phyloP scores from a whole-genome alignment of 2,888 invertebrate species.

The Melanchra persicariae region DNA sequence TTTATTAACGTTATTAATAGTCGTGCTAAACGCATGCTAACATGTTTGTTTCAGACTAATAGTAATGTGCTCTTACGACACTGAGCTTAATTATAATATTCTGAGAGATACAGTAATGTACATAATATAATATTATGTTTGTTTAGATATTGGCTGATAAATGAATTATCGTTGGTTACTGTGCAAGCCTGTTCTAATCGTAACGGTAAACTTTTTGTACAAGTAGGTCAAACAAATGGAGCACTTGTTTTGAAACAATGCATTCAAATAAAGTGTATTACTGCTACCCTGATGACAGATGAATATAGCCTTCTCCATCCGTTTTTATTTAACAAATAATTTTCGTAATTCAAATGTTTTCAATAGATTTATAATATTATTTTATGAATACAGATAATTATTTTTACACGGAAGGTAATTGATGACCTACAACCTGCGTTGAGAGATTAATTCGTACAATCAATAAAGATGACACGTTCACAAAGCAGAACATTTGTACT shows the following conservation, averaged over 20 bases:
- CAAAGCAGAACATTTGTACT: conserved; percentile 41
- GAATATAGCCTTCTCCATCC: background rate
- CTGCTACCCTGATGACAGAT: conserved; percentile 1
- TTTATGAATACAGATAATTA: conserved; percentile 33
- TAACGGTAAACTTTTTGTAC: conserved; percentile 31
- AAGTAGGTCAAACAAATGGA: conserved; percentile 46
- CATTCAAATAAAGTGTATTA: conserved; percentile 13
- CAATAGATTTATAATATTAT: conserved; percentile 25
- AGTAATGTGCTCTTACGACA: conserved; percentile 53
- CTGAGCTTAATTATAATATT: conserved; percentile 38
- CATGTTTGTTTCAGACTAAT: conserved; percentile 48
- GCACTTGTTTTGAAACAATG: conserved; percentile 38
- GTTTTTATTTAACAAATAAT: background rate
- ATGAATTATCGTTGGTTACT: conserved; percentile 17
- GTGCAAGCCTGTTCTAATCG: conserved; percentile 27
- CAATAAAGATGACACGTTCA: conserved; percentile 58
- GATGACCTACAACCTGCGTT: conserved; percentile 44
- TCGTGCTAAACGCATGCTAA: conserved; percentile 61
- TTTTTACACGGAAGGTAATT: conserved; percentile 41
- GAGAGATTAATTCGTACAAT: conserved; percentile 48
- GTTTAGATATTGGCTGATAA: conserved; percentile 33
- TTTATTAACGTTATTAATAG: conserved; percentile 67
- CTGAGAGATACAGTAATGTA: conserved; percentile 6
- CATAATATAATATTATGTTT: conserved; percentile 24
- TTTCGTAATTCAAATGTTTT: conserved; percentile 6